Base-by-base conservation (phyloP, 2,113 vertebrate species). In the Scomber colias region DNA sequence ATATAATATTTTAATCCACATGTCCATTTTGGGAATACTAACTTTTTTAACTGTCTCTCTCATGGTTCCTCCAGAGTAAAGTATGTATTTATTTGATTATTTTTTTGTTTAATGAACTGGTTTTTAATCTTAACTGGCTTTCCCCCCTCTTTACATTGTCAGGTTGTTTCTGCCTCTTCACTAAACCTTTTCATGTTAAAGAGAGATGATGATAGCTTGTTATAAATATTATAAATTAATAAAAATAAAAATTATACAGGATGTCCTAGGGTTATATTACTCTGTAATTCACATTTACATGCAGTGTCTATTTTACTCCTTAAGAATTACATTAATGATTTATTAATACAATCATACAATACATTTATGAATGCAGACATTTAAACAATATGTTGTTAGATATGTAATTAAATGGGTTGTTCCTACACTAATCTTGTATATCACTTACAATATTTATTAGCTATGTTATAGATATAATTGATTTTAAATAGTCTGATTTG, bases 41-140 rank as follows among this genome's bases (percentile, higher is more conserved):
- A 84, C 74, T 45, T n/a, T 88, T 10, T 83, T 45, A 90, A 80
- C 57, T 81, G 44, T 90, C 69, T 89, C 71, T 87, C 82, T 88
- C 71, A 63, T 74, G 76, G 72, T 82, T 84, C 74, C 77, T 77
- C 64, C 87, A 92, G 87, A 83, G 71, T 89, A 87, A 92, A 92
- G 86, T 91, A 92, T 90, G 89, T 88, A 89, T 90, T 79, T 82
- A 79, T 89, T 88, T 84, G 13, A 81, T 90, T 85, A 35, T 72
- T 86, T 5, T 53, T 27, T 72, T 21, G 10, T 81, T 80, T 63
- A 74, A 73, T 73, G 1, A 56, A 35, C 19, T 74, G 45, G 2
- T 50, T 81, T 81, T 57, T 15, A 19, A 49, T 78, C 51, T 87
- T 68, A 67, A 75, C 67, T 27, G 35, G 3, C 10, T 27, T 61